Conservation (phyloP, 2,113 vertebrate species). For the Misgurnus anguillicaudatus region DNA sequence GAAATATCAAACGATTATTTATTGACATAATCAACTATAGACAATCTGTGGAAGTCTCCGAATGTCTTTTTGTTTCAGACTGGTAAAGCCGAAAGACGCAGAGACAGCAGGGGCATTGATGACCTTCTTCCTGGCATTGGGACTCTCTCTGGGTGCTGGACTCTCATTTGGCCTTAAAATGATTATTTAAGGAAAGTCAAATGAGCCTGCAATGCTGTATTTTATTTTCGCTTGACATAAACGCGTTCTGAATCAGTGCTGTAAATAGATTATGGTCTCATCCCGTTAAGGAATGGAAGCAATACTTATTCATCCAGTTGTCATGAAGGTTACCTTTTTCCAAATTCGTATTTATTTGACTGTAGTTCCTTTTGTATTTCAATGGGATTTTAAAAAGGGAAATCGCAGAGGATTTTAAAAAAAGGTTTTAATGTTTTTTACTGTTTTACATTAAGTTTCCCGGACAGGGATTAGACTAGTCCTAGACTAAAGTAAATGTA, state of each 20-base stretch:
- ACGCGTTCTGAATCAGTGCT: background rate
- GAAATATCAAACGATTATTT: background rate
- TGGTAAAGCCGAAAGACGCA: constrained; percentile 77
- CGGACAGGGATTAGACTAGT: no score
- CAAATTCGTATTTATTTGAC: background rate
- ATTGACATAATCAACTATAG: background rate
- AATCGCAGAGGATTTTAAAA: background rate
- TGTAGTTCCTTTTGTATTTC: background rate
- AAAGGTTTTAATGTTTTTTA: background rate
- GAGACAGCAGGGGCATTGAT: constrained; percentile 84
- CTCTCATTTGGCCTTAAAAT: constrained; percentile 76
- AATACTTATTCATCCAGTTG: no score
- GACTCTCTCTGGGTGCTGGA: constrained; percentile 79
- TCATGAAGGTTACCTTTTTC: no score
- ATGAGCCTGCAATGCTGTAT: background rate
- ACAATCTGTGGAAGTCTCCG: no score
- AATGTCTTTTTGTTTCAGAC: constrained; percentile 62
- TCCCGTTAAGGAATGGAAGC: no score
- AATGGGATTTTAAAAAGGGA: background rate
- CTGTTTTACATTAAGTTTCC: background rate
- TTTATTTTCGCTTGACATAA: background rate
- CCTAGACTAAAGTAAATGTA: no score
- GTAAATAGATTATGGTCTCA: background rate
- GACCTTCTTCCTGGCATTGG: constrained; percentile 87
- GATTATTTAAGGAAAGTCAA: constrained; percentile 31